These are phyloP conservation scores for Labia minor DNA, from an alignment of 2,888 invertebrate species.

Conservation along the genomic window DNA sequence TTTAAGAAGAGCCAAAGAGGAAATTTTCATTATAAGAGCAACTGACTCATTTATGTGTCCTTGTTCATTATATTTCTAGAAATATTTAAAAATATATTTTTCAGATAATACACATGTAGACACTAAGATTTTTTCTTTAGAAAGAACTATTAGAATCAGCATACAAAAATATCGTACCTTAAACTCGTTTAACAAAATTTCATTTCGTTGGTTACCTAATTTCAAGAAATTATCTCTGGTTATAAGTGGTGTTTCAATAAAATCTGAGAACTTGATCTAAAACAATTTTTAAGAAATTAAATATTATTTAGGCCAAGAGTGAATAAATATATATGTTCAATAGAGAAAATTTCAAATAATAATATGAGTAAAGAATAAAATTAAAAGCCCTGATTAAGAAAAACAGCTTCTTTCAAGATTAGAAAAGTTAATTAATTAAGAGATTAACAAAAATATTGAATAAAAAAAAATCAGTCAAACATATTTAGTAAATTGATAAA, in stretches of 20 bases:
- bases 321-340: no score
- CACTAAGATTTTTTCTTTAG: constrained; percentile 14
- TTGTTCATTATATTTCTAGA: constrained; percentile 29
- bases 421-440: no score
- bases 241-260: constrained; percentile 40
- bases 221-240: constrained; percentile 40
- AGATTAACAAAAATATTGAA: no score
- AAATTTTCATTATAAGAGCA: constrained; percentile 42
- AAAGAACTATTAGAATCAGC: neutral
- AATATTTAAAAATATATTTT: constrained; percentile 23
- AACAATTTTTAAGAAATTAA: no score
- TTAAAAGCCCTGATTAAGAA: no score
- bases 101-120: neutral
- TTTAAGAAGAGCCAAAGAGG: constrained; percentile 43
- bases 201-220: constrained; percentile 36
- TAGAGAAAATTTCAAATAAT: no score
- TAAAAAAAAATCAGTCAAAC: no score
- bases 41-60: constrained; percentile 35
- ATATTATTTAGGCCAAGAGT: no score
- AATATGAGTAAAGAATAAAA: no score
- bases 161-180: constrained; percentile 31
- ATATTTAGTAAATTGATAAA: no score
- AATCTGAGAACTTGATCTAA: constrained; percentile 37
- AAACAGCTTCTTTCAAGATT: no score
- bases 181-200: constrained; percentile 33